Evolutionary conservation across 2,888 invertebrate species (phyloP).

Genomic region (Thereva unica): DNA sequence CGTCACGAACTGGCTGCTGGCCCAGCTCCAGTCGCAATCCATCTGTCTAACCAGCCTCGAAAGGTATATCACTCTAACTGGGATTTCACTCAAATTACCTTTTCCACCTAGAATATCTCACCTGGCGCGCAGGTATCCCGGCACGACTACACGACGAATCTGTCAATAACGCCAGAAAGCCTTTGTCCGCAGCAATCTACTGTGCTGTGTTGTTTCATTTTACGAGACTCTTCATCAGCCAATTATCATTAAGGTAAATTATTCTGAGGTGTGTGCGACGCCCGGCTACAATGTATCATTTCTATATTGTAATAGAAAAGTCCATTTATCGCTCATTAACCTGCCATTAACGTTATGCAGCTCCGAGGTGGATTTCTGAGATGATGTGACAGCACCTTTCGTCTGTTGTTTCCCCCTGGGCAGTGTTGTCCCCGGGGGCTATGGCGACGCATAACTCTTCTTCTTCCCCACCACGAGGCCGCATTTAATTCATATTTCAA

Average conservation of each 20-base stretch:
- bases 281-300: slow-evolving; percentile 25
- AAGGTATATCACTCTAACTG: slow-evolving; percentile 10
- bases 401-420: too few species aligned
- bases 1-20: neutral
- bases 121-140: slow-evolving; percentile 4
- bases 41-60: neutral
- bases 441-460: slow-evolving; percentile 6
- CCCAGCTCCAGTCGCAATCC: neutral
- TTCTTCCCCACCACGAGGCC: neutral
- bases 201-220: too few species aligned
- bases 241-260: slow-evolving; percentile 31
- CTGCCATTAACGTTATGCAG: slow-evolving; percentile 21
- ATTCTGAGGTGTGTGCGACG: slow-evolving; percentile 18
- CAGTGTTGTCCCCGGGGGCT: too few species aligned
- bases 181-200: too few species aligned
- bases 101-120: slow-evolving; percentile 10
- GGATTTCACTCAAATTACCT: slow-evolving; percentile 16
- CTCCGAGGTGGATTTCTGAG: too few species aligned
- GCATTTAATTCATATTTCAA: slow-evolving; percentile 28
- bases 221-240: neutral
- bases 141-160: neutral
- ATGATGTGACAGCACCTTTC: too few species aligned
- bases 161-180: too few species aligned
- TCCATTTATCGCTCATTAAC: slow-evolving; percentile 31
- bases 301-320: slow-evolving; percentile 13